Evolutionary conservation across 2,888 invertebrate genomes (phyloP).

Genomic region (Eristalis pertinax): DNA sequence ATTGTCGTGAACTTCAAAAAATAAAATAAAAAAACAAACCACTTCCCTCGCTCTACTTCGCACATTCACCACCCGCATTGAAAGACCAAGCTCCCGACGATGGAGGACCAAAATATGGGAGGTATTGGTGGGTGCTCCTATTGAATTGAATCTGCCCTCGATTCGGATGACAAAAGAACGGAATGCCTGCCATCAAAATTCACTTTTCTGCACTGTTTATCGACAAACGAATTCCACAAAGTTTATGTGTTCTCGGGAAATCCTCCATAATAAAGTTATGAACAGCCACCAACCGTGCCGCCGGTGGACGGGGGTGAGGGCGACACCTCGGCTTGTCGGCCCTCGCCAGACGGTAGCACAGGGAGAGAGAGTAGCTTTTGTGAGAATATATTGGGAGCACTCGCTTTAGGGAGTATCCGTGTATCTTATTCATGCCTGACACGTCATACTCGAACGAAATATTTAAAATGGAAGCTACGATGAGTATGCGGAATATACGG

Average conservation of each 20-base stretch:
- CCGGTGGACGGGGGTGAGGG: neutral
- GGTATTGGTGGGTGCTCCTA: neutral
- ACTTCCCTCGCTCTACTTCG: neutral
- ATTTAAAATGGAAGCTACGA: neutral
- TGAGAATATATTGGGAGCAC: neutral
- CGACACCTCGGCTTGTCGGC: neutral
- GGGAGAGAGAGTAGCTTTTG: neutral
- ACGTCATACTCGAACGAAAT: neutral
- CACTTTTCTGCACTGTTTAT: conserved; percentile 60
- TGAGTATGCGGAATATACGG: neutral
- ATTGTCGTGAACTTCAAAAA: conserved; percentile 19
- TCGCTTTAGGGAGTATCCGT: neutral
- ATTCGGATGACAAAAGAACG: conserved; percentile 44
- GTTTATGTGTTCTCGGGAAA: conserved; percentile 42
- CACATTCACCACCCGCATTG: too few relatives aligned
- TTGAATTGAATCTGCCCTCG: conserved; percentile 46
- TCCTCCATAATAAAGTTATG: conserved; percentile 34
- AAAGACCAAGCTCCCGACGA: too few relatives aligned
- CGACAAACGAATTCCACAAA: conserved; percentile 55
- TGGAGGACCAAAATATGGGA: neutral
- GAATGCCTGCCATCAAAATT: conserved; percentile 49
- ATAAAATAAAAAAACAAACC: neutral
- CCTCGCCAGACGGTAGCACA: neutral
- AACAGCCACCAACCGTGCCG: neutral
- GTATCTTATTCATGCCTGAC: neutral